Conservation (phyloP, 2,888 invertebrate species). For the Noctua fimbriata region DNA sequence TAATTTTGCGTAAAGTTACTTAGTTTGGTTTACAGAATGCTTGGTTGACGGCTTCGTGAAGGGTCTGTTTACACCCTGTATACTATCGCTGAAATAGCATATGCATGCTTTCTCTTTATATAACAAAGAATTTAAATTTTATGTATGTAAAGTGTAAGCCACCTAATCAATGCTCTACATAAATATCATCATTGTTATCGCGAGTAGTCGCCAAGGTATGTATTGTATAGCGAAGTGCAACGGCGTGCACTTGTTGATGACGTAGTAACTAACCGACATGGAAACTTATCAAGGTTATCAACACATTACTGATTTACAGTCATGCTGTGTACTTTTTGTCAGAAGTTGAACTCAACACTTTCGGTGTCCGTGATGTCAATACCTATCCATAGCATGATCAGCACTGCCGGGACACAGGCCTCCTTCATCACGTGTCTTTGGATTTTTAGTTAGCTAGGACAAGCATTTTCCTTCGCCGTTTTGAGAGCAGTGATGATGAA, state of each 20-base stretch:
- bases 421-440: background rate
- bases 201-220: conserved; percentile 21
- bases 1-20: too few species aligned
- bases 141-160: background rate
- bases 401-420: background rate
- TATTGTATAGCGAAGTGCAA: background rate
- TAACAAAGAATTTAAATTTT: too few species aligned
- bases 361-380: background rate
- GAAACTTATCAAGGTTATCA: conserved; percentile 32
- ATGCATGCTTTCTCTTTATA: background rate
- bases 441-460: background rate
- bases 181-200: conserved; percentile 30
- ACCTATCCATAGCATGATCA: background rate
- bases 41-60: too few species aligned
- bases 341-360: background rate
- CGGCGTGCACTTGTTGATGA: conserved; percentile 26
- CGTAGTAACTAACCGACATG: conserved; percentile 3
- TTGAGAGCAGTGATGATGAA: background rate
- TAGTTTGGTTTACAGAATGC: too few species aligned
- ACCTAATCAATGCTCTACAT: conserved; percentile 15
- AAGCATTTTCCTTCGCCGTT: background rate
- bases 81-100: background rate
- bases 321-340: background rate
- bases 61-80: too few species aligned
- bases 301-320: conserved; percentile 16